Evolutionary conservation across 2,888 invertebrate genomes (phyloP).

Genomic region (Drosophila mettleri): DNA sequence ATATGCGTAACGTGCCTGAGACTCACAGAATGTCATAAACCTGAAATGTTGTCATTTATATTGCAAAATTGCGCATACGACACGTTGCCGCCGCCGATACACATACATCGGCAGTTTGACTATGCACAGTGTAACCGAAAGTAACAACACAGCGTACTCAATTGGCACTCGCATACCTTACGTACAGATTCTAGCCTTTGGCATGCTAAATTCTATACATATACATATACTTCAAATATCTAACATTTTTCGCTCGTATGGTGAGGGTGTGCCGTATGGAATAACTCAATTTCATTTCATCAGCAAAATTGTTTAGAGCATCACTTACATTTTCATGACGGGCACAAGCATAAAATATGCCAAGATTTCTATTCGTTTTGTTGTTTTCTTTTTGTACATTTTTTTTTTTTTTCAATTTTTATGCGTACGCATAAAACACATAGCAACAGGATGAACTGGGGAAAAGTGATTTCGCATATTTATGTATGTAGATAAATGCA

Average conservation of each 20-base stretch:
- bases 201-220: constrained; percentile 10
- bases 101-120: neutral
- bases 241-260: constrained; percentile 5
- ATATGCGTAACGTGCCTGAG: constrained; percentile 66
- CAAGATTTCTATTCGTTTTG: constrained; percentile 52
- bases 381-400: neutral
- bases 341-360: constrained; percentile 64
- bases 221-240: constrained; percentile 6
- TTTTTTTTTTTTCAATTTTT: constrained; percentile 31
- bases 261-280: constrained; percentile 39
- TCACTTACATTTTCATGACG: constrained; percentile 77
- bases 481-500: constrained; percentile 14
- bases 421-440: constrained; percentile 63
- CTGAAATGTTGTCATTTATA: constrained; percentile 71
- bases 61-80: constrained; percentile 75
- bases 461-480: constrained; percentile 29
- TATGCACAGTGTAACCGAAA: constrained; percentile 30
- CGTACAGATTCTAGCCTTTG: neutral
- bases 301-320: constrained; percentile 75
- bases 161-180: constrained; percentile 7
- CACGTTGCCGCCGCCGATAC: constrained; percentile 49
- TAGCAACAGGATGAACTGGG: constrained; percentile 16
- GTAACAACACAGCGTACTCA: constrained; percentile 3
- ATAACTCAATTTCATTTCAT: constrained; percentile 78
- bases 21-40: constrained; percentile 62